Evolutionary conservation across 2,888 invertebrate genomes (phyloP).

Genomic region (Cerastis rubricosa): DNA sequence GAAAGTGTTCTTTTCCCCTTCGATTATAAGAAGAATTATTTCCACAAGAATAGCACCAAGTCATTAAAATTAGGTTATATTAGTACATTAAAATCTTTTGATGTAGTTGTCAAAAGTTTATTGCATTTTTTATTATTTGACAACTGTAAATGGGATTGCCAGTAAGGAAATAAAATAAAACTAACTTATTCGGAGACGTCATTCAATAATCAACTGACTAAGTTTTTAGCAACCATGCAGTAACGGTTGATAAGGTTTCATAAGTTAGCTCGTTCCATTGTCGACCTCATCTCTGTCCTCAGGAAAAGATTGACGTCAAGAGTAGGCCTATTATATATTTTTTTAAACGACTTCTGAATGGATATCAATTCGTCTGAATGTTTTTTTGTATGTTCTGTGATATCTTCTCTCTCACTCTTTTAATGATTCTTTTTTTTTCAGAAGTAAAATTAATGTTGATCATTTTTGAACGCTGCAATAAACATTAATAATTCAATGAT

Average conservation of each 20-base stretch:
- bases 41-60: slow-evolving; percentile 77
- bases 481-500: slow-evolving; percentile 6
- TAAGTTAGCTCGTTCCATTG: not conserved
- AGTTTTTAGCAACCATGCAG: not conserved
- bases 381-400: too few relatives aligned
- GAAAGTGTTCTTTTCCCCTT: slow-evolving; percentile 66
- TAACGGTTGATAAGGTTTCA: not conserved
- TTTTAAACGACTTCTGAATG: too few relatives aligned
- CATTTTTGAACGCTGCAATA: not conserved
- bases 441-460: too few relatives aligned
- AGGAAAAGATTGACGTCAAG: not conserved
- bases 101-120: slow-evolving; percentile 74
- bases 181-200: not conserved
- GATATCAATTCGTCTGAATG: too few relatives aligned
- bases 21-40: slow-evolving; percentile 67
- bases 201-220: not conserved
- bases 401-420: too few relatives aligned
- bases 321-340: not conserved
- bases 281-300: not conserved
- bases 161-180: slow-evolving; percentile 4
- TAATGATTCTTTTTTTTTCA: too few relatives aligned
- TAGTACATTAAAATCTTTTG: slow-evolving; percentile 58
- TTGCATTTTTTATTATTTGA: slow-evolving; percentile 58
- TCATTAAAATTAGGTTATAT: slow-evolving; percentile 80
- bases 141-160: slow-evolving; percentile 23